Percentiles rank a stretch among this genome's conserved stretches.
phyloP scores from a whole-genome alignment of 1,140 invertebrate genomes.

The Ceratoteleas bidentatus region DNA sequence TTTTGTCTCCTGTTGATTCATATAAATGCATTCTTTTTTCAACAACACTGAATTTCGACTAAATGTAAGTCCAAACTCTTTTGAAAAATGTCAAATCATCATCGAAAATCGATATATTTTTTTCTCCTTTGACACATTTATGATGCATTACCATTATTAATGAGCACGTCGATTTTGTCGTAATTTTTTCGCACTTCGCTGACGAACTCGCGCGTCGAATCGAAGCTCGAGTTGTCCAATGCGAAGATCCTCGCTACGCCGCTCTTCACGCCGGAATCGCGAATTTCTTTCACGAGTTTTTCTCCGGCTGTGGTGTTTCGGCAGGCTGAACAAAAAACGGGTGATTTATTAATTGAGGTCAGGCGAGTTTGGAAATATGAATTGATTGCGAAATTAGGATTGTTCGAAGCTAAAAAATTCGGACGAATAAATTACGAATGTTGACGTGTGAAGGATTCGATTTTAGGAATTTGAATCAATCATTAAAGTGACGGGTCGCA shows the following conservation, averaged over 20 bases:
- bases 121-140: too few species aligned
- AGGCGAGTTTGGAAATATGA: background rate
- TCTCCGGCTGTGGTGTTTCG: slow-evolving; percentile 84
- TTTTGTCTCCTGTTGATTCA: too few species aligned
- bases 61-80: too few species aligned
- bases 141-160: slow-evolving; percentile 90
- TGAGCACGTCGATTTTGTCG: slow-evolving; percentile 86
- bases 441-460: too few species aligned
- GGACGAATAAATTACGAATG: too few species aligned
- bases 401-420: too few species aligned
- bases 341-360: background rate
- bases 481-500: too few species aligned
- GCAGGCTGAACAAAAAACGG: slow-evolving; percentile 83
- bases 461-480: too few species aligned
- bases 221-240: slow-evolving; percentile 85
- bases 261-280: slow-evolving; percentile 80
- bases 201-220: slow-evolving; percentile 90
- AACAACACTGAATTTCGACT: too few species aligned
- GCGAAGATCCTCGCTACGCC: slow-evolving; percentile 81
- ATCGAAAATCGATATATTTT: background rate
- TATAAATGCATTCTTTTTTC: too few species aligned
- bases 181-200: slow-evolving; percentile 84
- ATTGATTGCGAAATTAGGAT: background rate
- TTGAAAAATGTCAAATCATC: slow-evolving; percentile 17
- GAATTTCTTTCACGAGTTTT: slow-evolving; percentile 81